Evolutionary conservation across 2,888 invertebrate genomes (phyloP), one percentile per base, ranked within the genome.

Genomic region (Hirudinaria manillensis): DNA sequence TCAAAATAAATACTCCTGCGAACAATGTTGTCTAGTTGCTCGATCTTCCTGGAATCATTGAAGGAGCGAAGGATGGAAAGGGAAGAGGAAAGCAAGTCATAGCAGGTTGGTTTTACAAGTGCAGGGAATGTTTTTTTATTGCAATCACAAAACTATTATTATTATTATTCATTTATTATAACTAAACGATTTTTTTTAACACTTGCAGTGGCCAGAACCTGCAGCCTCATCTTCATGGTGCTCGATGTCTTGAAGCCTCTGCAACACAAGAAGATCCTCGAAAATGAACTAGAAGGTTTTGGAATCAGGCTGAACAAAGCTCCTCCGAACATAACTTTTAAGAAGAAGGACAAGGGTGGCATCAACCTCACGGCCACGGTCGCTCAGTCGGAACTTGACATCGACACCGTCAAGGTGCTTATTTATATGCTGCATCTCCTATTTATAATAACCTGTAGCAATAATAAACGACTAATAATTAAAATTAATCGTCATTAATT

Each of bases 31-130:
- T 61, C 78, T 86, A 98, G 92, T 87, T 99, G 76, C 89, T 99
- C 16, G 99, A 99, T 90, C 89, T 99, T 82, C 99, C 99, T 78
- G 99, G 99, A 87, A 99, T 99, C 85, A 99, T 99, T 81, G 99
- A 99, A 87, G 99, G 99, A 78, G 99, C 99, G 0, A 99, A 99
- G 84, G 99, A 99, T 84, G 99, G 99, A 78, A 99, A 99, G 86
- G 98, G 98, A 88, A 88, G 98, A 86, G 98, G 98, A 88, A 89
- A 97, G 78, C 98, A 99, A 86, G 98, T 98, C 3, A 99, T 99
- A 81, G 98, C 99, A 0, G 87, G 87, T 87, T 74, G 78, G 71
- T 38, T 29, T 74, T 27, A 21, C 2, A 16, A 10, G 19, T 72
- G 24, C 21, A 24, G 2, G 27, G 3, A 36, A 13, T 45, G 45